Conservation (phyloP, 2,797 vertebrate genomes). For the Trematomus bernacchii region DNA sequence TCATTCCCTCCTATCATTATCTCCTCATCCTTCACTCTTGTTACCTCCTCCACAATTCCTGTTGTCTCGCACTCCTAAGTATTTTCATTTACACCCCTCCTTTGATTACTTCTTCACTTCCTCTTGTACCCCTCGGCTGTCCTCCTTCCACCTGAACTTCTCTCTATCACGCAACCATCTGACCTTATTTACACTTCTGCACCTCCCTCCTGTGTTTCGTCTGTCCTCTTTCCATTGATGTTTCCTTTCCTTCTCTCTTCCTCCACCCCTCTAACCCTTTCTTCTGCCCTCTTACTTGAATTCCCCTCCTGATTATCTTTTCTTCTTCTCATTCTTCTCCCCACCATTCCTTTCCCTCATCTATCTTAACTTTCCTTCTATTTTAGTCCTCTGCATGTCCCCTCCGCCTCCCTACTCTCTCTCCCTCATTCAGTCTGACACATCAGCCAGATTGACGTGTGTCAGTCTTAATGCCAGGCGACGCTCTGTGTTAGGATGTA, state of each 20-base stretch:
- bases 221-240: conserved; percentile 5
- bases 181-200: neutral
- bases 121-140: neutral
- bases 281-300: no score
- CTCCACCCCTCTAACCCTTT: no score
- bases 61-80: neutral
- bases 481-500: conserved; percentile 53
- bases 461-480: conserved; percentile 72
- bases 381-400: conserved; percentile 11
- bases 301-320: no score
- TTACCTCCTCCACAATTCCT: neutral
- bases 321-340: neutral
- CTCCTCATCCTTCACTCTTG: neutral
- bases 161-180: neutral
- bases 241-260: neutral
- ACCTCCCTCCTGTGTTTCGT: neutral
- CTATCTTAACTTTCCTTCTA: conserved; percentile 2
- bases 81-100: neutral
- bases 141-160: conserved; percentile 8
- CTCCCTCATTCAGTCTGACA: conserved; percentile 59
- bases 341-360: neutral
- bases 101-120: neutral
- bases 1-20: conserved; percentile 4
- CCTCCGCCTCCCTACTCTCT: conserved; percentile 27
- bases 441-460: conserved; percentile 68